phyloP scores from a whole-genome alignment of 2,888 invertebrate species.

The Phlogophora meticulosa region DNA sequence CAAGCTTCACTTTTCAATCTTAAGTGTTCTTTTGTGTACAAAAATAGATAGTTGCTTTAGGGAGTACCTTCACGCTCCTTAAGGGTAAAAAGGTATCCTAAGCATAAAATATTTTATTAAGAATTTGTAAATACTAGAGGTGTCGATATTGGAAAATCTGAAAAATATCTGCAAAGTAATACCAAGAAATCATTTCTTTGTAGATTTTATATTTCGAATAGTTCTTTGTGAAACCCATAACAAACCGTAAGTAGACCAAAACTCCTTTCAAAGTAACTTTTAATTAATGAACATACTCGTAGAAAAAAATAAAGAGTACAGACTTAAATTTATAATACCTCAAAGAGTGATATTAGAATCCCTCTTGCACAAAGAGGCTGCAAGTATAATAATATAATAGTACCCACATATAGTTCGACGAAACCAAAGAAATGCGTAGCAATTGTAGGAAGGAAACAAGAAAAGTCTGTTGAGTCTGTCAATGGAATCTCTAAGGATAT shows the following conservation, averaged over 20 bases:
- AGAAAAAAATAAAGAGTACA: neutral
- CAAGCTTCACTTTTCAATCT: neutral
- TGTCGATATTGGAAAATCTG: neutral
- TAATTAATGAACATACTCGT: neutral
- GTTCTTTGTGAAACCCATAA: no score
- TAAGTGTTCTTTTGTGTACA: neutral
- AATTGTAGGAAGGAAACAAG: conserved; percentile 26
- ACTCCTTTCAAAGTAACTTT: neutral
- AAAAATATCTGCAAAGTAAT: neutral
- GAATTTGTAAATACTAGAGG: neutral
- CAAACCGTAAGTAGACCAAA: no score
- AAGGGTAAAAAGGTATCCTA: neutral
- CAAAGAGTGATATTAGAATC: neutral
- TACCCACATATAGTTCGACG: neutral
- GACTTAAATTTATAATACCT: neutral
- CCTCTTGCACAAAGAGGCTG: neutral
- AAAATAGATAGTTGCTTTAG: neutral
- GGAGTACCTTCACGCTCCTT: neutral
- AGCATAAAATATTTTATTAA: conserved; percentile 4
- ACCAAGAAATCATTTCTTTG: neutral
- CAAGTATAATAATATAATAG: no score
- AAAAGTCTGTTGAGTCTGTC: conserved; percentile 40
- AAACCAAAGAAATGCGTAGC: conserved; percentile 25
- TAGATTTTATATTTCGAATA: no score
- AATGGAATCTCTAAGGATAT: conserved; percentile 30